These are phyloP conservation scores for Cephalotes varians DNA, from an alignment of 2,888 invertebrate genomes.

Conservation along the genomic window DNA sequence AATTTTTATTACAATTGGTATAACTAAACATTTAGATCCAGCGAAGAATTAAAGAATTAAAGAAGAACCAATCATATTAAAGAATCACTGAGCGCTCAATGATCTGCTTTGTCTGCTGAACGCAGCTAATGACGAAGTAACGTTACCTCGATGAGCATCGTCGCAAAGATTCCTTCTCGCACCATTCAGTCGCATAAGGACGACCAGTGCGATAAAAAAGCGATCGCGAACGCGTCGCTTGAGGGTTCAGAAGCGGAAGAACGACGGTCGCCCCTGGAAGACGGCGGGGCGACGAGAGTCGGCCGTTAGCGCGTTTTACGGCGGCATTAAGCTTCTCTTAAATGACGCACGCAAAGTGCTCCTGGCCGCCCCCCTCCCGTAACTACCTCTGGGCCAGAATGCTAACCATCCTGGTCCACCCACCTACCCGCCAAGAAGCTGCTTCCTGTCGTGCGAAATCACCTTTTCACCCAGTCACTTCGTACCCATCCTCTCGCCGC, in stretches of 20 bases:
- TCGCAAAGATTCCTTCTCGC: not conserved
- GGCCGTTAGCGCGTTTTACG: constrained; percentile 80
- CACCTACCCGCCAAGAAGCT: constrained; percentile 49
- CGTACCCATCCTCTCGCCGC: constrained; percentile 21
- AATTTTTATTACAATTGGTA: too few species aligned
- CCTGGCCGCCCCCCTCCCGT: constrained; percentile 43
- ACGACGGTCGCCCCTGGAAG: constrained; percentile 61
- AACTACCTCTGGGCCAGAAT: constrained; percentile 37
- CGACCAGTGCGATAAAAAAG: constrained; percentile 59
- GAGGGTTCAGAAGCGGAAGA: constrained; percentile 50
- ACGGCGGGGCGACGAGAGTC: constrained; percentile 66
- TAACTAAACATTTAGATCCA: too few species aligned
- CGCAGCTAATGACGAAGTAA: constrained; percentile 13
- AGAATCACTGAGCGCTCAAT: too few species aligned
- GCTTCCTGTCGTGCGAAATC: constrained; percentile 56
- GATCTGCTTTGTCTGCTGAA: too few species aligned
- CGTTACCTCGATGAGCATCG: constrained; percentile 6
- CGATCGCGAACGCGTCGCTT: constrained; percentile 39
- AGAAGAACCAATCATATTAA: too few species aligned
- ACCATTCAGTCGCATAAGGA: constrained; percentile 25
- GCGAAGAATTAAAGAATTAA: too few species aligned
- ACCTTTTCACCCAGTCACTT: constrained; percentile 52
- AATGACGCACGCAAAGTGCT: constrained; percentile 81
- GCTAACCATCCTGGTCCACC: constrained; percentile 51
- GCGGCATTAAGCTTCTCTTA: constrained; percentile 80